These are phyloP conservation scores for Lordiphosa andalusiaca DNA, from an alignment of 2,888 invertebrate genomes.

Conservation along the genomic window DNA sequence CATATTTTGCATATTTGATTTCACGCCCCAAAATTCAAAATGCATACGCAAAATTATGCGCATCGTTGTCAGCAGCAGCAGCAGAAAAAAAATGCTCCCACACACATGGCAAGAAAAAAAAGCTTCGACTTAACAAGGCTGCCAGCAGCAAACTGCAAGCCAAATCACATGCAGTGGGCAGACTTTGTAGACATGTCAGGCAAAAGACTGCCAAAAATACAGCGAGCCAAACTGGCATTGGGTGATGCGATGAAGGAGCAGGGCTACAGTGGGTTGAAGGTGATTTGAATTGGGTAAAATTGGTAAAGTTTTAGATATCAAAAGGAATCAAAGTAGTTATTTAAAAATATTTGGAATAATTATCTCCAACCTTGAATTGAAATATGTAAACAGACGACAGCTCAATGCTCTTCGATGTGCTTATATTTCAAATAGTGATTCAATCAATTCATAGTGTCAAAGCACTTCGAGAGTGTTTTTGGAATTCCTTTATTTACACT, in stretches of 20 bases:
- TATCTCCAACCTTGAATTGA: no score
- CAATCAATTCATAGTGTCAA: no score
- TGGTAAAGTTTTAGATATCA: no score
- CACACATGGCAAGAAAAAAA: conserved; percentile 50
- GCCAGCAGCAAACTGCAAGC: conserved; percentile 45
- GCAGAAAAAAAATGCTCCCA: conserved; percentile 46
- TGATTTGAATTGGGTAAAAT: background rate
- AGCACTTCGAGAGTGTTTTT: no score
- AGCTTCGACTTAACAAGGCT: conserved; percentile 59
- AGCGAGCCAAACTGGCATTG: conserved; percentile 34
- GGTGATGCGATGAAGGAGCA: conserved; percentile 3
- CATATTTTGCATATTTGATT: conserved; percentile 73
- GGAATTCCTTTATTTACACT: no score
- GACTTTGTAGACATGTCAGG: conserved; percentile 26
- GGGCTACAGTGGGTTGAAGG: conserved; percentile 14
- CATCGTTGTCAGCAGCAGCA: conserved; percentile 40
- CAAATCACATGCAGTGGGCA: conserved; percentile 29
- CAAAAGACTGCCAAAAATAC: conserved; percentile 32
- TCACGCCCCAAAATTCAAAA: conserved; percentile 67
- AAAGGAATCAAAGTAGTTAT: no score
- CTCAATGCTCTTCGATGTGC: no score
- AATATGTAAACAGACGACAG: no score
- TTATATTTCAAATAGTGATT: no score
- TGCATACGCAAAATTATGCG: conserved; percentile 71
- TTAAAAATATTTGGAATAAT: no score